Evolutionary conservation across 2,888 invertebrate species (phyloP).

Genomic region (Xestia sexstrigata): DNA sequence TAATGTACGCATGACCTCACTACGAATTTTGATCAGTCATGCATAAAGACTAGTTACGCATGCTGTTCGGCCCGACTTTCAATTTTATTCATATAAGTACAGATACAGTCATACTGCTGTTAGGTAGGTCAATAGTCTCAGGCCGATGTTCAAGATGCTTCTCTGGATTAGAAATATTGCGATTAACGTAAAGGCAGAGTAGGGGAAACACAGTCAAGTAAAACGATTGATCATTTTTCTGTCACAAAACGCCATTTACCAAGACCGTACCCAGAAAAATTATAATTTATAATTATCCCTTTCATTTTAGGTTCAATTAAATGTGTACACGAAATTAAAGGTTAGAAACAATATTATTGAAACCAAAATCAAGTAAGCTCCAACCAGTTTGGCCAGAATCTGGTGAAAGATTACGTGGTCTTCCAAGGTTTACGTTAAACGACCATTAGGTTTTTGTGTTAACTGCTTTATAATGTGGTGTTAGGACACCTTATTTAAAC

Average conservation of each 20-base stretch:
- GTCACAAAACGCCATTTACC: neutral
- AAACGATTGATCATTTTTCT: neutral
- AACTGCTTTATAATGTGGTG: conserved; percentile 46
- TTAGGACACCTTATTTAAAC: conserved; percentile 33
- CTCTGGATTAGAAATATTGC: neutral
- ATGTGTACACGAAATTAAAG: neutral
- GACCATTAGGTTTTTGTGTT: conserved; percentile 34
- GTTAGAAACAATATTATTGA: conserved; percentile 11
- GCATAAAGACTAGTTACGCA: conserved; percentile 11
- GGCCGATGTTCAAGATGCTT: neutral
- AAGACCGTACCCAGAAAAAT: neutral
- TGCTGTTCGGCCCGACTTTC: conserved; percentile 9
- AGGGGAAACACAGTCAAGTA: neutral
- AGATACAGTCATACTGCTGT: neutral
- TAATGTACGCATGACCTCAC: neutral
- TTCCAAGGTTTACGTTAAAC: conserved; percentile 40
- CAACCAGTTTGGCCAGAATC: conserved; percentile 37
- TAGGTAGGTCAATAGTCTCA: neutral
- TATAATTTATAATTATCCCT: neutral
- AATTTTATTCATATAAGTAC: conserved; percentile 14
- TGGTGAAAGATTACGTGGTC: conserved; percentile 49
- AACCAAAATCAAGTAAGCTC: neutral
- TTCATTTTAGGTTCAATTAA: neutral
- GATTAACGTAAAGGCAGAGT: neutral
- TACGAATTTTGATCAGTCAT: conserved; percentile 6